Evolutionary conservation across 2,888 invertebrate genomes (phyloP).

Genomic region (Drosophila leonis): DNA sequence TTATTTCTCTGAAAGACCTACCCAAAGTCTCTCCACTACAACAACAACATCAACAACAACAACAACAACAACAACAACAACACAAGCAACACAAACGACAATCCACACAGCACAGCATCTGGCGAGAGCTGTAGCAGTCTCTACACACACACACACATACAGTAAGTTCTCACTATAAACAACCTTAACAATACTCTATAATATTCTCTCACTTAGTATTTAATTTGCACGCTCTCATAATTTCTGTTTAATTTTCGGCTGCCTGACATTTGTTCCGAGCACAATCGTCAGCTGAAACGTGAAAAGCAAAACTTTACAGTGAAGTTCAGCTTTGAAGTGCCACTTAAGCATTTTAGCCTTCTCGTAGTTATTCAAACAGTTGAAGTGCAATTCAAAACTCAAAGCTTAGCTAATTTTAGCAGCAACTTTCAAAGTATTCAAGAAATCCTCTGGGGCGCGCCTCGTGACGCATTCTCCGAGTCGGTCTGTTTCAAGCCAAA

Average conservation of each 20-base stretch:
- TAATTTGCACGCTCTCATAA: neutral
- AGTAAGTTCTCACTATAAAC: conserved; percentile 42
- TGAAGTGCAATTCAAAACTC: conserved; percentile 54
- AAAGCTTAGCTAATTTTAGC: conserved; percentile 31
- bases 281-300: conserved; percentile 12
- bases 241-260: conserved; percentile 11
- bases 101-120: conserved; percentile 28
- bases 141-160: conserved; percentile 28
- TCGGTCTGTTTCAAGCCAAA: conserved; percentile 21
- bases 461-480: conserved; percentile 17
- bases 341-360: conserved; percentile 16
- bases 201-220: neutral
- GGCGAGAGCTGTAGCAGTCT: conserved; percentile 28
- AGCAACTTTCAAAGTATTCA: conserved; percentile 37
- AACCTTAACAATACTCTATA: neutral
- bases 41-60: conserved; percentile 21
- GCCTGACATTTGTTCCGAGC: neutral
- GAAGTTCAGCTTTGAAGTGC: conserved; percentile 1
- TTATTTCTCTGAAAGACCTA: conserved; percentile 18
- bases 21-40: conserved; percentile 18
- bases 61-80: conserved; percentile 21
- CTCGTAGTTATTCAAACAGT: conserved; percentile 29
- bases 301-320: conserved; percentile 4
- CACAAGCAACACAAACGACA: conserved; percentile 18
- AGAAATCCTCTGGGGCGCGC: conserved; percentile 23